phyloP scores from a whole-genome alignment of 2,113 vertebrate genomes.

The Sebastes fasciatus region DNA sequence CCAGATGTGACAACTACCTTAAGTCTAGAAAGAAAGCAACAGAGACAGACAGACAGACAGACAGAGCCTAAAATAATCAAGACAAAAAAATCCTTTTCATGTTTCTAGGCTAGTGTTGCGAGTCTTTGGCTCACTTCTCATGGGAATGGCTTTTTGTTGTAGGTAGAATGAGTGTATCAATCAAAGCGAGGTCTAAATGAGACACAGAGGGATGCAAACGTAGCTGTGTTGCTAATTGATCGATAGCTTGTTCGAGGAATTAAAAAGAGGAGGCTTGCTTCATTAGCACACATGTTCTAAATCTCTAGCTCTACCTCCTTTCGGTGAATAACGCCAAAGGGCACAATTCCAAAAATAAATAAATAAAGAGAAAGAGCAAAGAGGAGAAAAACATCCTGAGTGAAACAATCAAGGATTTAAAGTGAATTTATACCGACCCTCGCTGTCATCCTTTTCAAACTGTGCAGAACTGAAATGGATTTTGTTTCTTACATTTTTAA shows the following conservation, averaged over 20 bases:
- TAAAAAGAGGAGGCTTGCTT: slow-evolving; percentile 78
- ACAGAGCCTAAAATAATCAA: slow-evolving; percentile 32
- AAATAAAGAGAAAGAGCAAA: background rate
- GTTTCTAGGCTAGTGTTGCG: slow-evolving; percentile 66
- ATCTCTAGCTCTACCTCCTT: slow-evolving; percentile 67
- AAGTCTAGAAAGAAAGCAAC: slow-evolving; percentile 54
- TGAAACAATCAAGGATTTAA: slow-evolving; percentile 60
- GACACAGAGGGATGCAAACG: slow-evolving; percentile 80
- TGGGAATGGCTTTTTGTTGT: slow-evolving; percentile 78
- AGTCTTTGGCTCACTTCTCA: slow-evolving; percentile 65
- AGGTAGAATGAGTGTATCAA: slow-evolving; percentile 80
- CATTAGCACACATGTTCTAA: slow-evolving; percentile 77
- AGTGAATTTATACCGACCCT: slow-evolving; percentile 45
- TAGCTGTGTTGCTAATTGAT: slow-evolving; percentile 82
- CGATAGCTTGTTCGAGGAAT: slow-evolving; percentile 82
- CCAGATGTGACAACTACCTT: slow-evolving; percentile 64
- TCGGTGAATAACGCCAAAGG: slow-evolving; percentile 69
- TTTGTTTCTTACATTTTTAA: slow-evolving; percentile 54
- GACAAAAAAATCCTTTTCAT: slow-evolving; percentile 52
- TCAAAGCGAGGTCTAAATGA: slow-evolving; percentile 84
- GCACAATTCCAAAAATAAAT: slow-evolving; percentile 46
- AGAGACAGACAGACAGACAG: slow-evolving; percentile 48
- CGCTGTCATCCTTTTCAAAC: slow-evolving; percentile 58
- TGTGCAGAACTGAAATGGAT: slow-evolving; percentile 43
- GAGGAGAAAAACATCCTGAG: slow-evolving; percentile 28